Percentiles rank a stretch among this genome's conserved stretches.
Conservation (phyloP, 1,140 invertebrate species). For the Dolichoris vasculosae region DNA sequence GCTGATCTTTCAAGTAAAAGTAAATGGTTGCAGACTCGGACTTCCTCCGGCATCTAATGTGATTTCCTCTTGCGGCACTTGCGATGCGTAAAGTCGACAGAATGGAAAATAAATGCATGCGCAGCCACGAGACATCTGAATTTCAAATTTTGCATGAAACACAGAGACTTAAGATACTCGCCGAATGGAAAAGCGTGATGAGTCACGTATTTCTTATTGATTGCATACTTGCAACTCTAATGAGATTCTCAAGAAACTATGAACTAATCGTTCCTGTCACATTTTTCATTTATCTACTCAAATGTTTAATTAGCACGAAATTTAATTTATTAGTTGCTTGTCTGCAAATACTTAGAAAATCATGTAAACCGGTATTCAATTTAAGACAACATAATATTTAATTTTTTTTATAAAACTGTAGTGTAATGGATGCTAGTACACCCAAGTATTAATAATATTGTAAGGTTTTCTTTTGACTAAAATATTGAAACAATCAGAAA, state of each 20-base stretch:
- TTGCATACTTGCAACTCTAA: not conserved
- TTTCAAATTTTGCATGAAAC: conserved; percentile 13
- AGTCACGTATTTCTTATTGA: not conserved
- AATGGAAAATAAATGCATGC: not conserved
- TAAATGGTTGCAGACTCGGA: conserved; percentile 19
- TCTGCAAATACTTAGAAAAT: not conserved
- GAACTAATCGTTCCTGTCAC: not conserved
- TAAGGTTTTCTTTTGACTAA: not conserved
- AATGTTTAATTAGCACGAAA: not conserved
- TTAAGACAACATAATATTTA: not conserved
- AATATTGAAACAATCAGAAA: not conserved
- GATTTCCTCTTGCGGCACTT: not conserved
- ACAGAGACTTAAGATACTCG: not conserved
- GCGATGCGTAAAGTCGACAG: not conserved
- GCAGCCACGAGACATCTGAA: conserved; percentile 15
- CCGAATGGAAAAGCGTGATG: not conserved
- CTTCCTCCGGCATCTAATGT: not conserved
- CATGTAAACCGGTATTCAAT: not conserved
- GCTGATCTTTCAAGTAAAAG: conserved; percentile 37
- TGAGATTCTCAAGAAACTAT: no score
- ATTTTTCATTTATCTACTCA: not conserved
- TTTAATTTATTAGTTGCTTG: not conserved
- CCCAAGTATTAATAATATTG: not conserved
- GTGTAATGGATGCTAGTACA: not conserved
- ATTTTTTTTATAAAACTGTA: not conserved